Base-by-base conservation (phyloP, 2,113 vertebrate species). In the Nanorana parkeri region DNA sequence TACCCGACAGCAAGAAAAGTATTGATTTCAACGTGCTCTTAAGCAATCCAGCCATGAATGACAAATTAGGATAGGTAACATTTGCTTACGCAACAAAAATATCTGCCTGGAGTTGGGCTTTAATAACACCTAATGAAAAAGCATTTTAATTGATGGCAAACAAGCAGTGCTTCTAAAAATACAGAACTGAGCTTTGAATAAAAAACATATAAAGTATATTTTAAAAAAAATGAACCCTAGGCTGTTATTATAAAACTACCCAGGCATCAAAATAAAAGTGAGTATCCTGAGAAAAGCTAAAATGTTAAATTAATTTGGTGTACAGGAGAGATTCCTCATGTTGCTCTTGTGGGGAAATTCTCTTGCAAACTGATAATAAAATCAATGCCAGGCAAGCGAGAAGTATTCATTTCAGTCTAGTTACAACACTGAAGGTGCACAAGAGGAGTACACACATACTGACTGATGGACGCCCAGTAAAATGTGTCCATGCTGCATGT, bases 221-320 rank as follows among this genome's bases (percentile, higher is more conserved):
- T 54, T 8, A n/a, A 29, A 65, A 29, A 65, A 54, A 84, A 73
- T 82, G 85, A 85, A 85, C 68, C 78, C 77, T 80, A 87, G 83
- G 83, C 63, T 85, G 78, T 60, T 85, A 86, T 84, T 2, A 84
- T 68, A 86, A 85, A 77, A 77, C 84, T 81, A 84, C 72, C 77
- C 65, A 86, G 85, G 23, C 77, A 76, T 77, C 73, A 63, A 86
- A 83, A 81, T 24, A 79, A 32, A n/a, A 82, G 52, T 24, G 1
- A 0, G 76, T 85, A 78, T 28, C 60, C 65, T 78, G 74, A 26
- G 32, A 41, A 82, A 86, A 76, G 32, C 56, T 80, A 26, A 83
- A 80, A 72, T 23, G 55, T 28, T 7, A 87, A 85, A 85, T 86
- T 81, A 78, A 83, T 83, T 86, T 85, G 36, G 54, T 63, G 13